Evolutionary conservation across 1,140 invertebrate species (phyloP).

Genomic region (Drosophila takahashii): DNA sequence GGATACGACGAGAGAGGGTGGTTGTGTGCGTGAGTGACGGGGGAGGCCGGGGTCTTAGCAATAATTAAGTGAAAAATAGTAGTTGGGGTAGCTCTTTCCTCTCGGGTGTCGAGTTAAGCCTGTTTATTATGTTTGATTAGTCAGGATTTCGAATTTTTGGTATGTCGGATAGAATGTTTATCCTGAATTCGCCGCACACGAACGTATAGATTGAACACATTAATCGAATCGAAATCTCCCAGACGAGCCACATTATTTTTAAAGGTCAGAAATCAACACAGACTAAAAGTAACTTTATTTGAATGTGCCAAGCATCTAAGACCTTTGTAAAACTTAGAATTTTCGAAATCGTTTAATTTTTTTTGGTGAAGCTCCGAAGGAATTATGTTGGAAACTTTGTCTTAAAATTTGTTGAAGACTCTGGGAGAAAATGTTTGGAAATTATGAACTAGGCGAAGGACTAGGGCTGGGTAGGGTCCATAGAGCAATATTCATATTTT

Average conservation of each 20-base stretch:
- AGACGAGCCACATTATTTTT: no score
- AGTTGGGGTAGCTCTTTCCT: slow-evolving; percentile 50
- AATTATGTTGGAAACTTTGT: background rate
- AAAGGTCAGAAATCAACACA: no score
- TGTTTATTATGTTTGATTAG: slow-evolving; percentile 80
- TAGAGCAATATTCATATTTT: slow-evolving; percentile 21
- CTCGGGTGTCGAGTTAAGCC: slow-evolving; percentile 60
- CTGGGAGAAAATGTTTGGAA: background rate
- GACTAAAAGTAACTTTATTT: no score
- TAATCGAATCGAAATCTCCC: no score
- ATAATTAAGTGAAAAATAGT: slow-evolving; percentile 79
- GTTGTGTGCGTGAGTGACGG: slow-evolving; percentile 6
- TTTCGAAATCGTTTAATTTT: no score
- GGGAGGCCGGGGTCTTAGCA: slow-evolving; percentile 56
- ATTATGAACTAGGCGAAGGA: background rate
- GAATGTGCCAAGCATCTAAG: no score
- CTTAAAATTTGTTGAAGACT: slow-evolving; percentile 8
- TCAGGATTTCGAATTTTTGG: slow-evolving; percentile 62
- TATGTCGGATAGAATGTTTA: slow-evolving; percentile 15
- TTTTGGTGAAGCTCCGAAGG: no score
- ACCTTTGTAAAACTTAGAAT: no score
- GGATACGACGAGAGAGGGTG: background rate
- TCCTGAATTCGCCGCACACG: background rate
- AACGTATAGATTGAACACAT: no score
- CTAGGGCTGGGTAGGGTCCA: slow-evolving; percentile 5